These are phyloP conservation scores for Eupithecia centaureata DNA, from an alignment of 2,888 invertebrate genomes.

Conservation along the genomic window DNA sequence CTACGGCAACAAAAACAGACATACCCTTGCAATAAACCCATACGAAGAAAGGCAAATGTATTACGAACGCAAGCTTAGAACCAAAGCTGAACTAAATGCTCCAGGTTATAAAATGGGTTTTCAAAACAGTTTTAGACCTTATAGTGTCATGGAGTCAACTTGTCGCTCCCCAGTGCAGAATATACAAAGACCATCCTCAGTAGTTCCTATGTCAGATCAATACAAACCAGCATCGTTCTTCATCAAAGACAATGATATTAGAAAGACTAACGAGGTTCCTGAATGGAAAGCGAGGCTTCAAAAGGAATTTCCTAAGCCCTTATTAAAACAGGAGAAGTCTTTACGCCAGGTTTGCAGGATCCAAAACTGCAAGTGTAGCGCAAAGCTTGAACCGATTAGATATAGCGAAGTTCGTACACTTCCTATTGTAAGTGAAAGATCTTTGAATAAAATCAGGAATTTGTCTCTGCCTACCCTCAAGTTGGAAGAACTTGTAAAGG, in stretches of 20 bases:
- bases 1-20: conserved; percentile 69
- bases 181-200: conserved; percentile 72
- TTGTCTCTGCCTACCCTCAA: conserved; percentile 77
- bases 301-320: conserved; percentile 65
- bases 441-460: conserved; percentile 69
- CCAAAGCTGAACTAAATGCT: conserved; percentile 51
- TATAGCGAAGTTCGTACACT: conserved; percentile 70
- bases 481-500: conserved; percentile 67
- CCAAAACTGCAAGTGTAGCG: conserved; percentile 76
- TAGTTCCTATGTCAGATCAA: conserved; percentile 76
- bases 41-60: conserved; percentile 67
- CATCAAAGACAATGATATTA: conserved; percentile 60
- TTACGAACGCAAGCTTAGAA: conserved; percentile 61
- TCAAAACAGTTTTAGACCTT: conserved; percentile 69
- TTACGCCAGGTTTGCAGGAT: conserved; percentile 70
- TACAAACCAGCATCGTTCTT: conserved; percentile 75
- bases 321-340: conserved; percentile 68
- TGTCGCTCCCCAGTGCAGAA: conserved; percentile 62
- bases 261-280: conserved; percentile 65
- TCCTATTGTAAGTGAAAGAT: conserved; percentile 67
- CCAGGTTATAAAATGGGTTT: conserved; percentile 53
- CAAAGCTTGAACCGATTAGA: conserved; percentile 58
- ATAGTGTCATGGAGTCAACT: conserved; percentile 74
- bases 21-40: conserved; percentile 68
- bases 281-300: conserved; percentile 76